Evolutionary conservation across 64 coral and sea anemone species (phyloP).

Genomic region (Montipora capricornis): DNA sequence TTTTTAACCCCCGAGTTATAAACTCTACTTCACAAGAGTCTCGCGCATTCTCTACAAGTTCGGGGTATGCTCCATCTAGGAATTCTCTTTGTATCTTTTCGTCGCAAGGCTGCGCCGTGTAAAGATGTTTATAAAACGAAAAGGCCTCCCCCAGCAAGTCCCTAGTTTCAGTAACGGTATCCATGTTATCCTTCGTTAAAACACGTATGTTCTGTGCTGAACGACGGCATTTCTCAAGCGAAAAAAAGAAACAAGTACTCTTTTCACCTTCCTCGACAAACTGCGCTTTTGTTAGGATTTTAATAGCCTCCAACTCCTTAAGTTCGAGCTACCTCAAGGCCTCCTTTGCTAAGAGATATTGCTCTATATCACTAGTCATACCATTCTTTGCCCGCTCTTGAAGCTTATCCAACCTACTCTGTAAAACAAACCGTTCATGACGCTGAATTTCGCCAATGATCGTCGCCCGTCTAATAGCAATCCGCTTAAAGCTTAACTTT

Average conservation of each 20-base stretch:
- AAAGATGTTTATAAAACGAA: background rate
- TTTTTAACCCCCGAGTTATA: background rate
- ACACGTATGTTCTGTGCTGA: background rate
- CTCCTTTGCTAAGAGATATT: conserved; percentile 26
- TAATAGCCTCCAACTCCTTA: conserved; percentile 21
- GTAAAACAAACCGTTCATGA: background rate
- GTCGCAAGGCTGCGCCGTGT: background rate
- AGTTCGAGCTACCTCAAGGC: background rate
- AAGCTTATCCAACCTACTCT: background rate
- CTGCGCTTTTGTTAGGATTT: conserved; percentile 13
- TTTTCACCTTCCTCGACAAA: conserved; percentile 3
- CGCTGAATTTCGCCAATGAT: background rate
- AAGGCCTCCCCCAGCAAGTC: background rate
- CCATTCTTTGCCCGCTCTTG: background rate
- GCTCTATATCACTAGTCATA: conserved; percentile 4
- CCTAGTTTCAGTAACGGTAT: background rate
- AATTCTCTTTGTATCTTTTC: background rate
- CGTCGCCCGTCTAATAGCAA: background rate
- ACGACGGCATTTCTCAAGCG: background rate
- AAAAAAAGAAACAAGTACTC: background rate
- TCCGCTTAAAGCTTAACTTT: background rate
- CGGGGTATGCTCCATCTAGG: background rate
- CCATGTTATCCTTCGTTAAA: conserved; percentile 8
- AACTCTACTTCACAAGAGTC: background rate
- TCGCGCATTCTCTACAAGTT: background rate